A percentile compares a stretch with the other conserved stretches of the same genome.
phyloP scores from a whole-genome alignment of 2,888 invertebrate genomes.

The Sphaeridia pumilis region DNA sequence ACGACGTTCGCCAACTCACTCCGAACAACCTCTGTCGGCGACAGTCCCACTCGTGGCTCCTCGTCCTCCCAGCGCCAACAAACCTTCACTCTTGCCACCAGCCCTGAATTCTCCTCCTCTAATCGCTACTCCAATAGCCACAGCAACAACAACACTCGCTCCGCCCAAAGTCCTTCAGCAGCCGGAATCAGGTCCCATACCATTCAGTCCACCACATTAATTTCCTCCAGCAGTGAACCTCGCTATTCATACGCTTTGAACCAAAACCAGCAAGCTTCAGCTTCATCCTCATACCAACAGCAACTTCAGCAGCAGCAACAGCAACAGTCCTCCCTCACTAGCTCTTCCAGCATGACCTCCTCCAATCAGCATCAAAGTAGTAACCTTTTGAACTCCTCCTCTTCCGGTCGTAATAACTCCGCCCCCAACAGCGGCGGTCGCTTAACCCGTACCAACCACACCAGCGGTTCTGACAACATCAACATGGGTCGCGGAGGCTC shows the following conservation, averaged over 20 bases:
- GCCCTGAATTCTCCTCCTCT: too few species aligned
- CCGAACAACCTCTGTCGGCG: too few species aligned
- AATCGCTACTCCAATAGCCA: background rate
- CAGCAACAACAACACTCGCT: background rate
- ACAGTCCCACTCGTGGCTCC: too few species aligned
- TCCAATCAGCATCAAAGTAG: too few species aligned
- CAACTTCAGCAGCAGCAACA: conserved; percentile 14
- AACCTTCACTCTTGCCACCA: background rate
- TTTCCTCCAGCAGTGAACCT: conserved; percentile 4
- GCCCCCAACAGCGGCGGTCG: conserved; percentile 38
- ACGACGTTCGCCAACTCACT: too few species aligned
- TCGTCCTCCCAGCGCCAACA: too few species aligned
- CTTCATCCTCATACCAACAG: conserved; percentile 6
- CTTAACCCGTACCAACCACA: conserved; percentile 46
- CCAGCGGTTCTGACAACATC: conserved; percentile 54
- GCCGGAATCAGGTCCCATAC: background rate
- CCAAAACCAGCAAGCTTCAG: background rate
- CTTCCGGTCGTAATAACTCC: too few species aligned
- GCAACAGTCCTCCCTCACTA: conserved; percentile 33
- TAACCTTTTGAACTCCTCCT: too few species aligned
- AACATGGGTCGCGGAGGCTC: conserved; percentile 47
- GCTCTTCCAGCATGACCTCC: background rate
- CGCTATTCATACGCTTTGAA: conserved; percentile 11
- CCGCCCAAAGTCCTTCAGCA: conserved; percentile 2
- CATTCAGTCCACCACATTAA: background rate